A percentile compares a stretch with the other conserved stretches of the same genome.
Conservation (phyloP, 2,888 invertebrate species). For the Electrophaes corylata region DNA sequence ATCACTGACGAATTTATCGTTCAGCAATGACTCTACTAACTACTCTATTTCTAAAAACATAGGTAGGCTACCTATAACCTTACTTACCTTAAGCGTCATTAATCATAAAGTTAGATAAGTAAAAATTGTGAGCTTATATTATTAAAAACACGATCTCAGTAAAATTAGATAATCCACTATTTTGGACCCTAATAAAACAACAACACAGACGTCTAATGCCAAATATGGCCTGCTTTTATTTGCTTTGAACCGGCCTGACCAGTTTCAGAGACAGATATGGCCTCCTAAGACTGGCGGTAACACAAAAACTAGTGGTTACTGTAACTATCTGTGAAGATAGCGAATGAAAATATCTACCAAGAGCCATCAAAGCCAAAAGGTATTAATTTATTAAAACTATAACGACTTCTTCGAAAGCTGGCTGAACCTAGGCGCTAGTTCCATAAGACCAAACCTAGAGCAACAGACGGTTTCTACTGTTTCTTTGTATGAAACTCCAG, state of each 20-base stretch:
- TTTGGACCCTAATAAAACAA: slow-evolving; percentile 8
- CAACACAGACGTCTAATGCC: neutral
- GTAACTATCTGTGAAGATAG: neutral
- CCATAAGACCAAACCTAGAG: too few species aligned
- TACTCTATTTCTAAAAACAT: too few species aligned
- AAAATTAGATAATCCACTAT: slow-evolving; percentile 8
- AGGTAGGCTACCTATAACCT: too few species aligned
- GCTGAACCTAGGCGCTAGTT: too few species aligned
- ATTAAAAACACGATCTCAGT: neutral
- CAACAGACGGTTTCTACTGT: too few species aligned
- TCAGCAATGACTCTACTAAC: too few species aligned
- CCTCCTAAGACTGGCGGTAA: neutral
- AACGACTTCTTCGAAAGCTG: too few species aligned
- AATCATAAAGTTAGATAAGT: neutral
- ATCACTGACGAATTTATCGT: neutral
- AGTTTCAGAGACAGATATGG: slow-evolving; percentile 25
- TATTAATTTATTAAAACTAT: too few species aligned
- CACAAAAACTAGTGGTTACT: neutral
- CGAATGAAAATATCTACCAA: neutral
- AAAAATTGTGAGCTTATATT: neutral
- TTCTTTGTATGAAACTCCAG: too few species aligned
- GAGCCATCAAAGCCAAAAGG: too few species aligned
- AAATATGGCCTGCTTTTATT: slow-evolving; percentile 25
- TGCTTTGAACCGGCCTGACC: slow-evolving; percentile 31
- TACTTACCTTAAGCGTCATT: too few species aligned